Base-by-base conservation (phyloP, 2,888 invertebrate genomes). In the Phlogophora meticulosa region DNA sequence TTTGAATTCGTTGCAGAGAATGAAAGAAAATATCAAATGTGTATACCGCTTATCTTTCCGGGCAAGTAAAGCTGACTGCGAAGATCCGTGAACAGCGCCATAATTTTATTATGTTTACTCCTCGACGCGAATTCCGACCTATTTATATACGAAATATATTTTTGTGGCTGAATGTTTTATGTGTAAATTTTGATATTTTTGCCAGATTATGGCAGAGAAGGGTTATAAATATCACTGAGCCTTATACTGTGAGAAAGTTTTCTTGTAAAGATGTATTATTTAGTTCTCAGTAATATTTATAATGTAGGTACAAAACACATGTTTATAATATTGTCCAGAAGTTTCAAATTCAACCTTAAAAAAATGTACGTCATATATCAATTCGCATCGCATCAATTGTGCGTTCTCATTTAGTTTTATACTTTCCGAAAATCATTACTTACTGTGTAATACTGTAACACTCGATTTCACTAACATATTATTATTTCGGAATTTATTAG, bases 91-190 rank as follows among this genome's bases (percentile, higher is more conserved):
- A 79, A 62, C 60, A 46, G 52, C 32, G 49, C 48, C 52, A 71
- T 80, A 71, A 80, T 71, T 80, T 71, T 77, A 76, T 77, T 80
- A 65, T 71, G 77, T 71, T 66, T 76, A 80, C 58, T 71, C 52
- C 71, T 70, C 70, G 61, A 77, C 76, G 53, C 49, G 63, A 51
- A 57, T 69, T 63, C 48, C 24, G 40, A 32, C 45, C 56, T 49
- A 75, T 78, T 56, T 62, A 59, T 57, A 22, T 38, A 45, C 10
- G 36, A 51, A 76, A 61, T 67, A 71, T 76, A 76, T 45, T 72
- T 72, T 52, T 70, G 24, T 36, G 49, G 28, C 28, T 51, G 48
- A 45, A 49, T 45, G 43, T 70, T 60, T 56, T 43, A 53, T 48
- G 70, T 13, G 22, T 73, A 36, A 22, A 5, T 28, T 52, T 72